A percentile compares a stretch with the other conserved stretches of the same genome.
Evolutionary conservation across 2,113 vertebrate species (phyloP).

Genomic region (Callionymus lyra): DNA sequence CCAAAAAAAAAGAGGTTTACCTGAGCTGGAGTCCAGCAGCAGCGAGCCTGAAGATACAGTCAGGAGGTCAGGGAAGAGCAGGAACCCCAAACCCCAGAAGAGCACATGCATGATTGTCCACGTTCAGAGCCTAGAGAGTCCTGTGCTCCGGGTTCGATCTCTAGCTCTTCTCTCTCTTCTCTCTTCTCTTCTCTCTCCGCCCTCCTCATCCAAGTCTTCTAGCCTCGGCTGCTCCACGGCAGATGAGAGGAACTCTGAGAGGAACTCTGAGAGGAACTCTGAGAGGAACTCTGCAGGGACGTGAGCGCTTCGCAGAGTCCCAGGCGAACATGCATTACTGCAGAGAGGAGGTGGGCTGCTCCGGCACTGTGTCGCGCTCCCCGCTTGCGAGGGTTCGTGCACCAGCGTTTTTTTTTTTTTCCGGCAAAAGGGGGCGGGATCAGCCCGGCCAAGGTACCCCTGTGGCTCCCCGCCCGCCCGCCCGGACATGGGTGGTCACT

Average conservation of each 20-base stretch:
- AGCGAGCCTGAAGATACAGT: constrained; percentile 66
- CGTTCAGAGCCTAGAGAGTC: constrained; percentile 55
- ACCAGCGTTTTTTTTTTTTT: constrained; percentile 19
- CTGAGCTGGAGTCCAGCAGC: constrained; percentile 75
- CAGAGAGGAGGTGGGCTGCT: constrained; percentile 54
- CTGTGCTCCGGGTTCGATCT: constrained; percentile 41
- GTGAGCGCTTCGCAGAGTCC: constrained; percentile 54
- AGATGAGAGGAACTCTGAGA: constrained; percentile 48
- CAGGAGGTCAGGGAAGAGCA: constrained; percentile 75
- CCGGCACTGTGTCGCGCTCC: constrained; percentile 49
- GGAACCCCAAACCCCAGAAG: constrained; percentile 82
- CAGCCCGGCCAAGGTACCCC: constrained; percentile 47
- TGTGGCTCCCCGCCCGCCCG: constrained; percentile 39
- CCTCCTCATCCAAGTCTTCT: constrained; percentile 61
- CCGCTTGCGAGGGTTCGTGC: background rate
- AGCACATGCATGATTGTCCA: constrained; percentile 91
- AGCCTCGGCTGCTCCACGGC: constrained; percentile 48
- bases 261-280: constrained; percentile 33
- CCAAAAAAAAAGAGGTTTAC: constrained; percentile 56
- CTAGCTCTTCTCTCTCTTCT: too few relatives aligned
- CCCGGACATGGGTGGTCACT: too few relatives aligned
- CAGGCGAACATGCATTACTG: constrained; percentile 66
- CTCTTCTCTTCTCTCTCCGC: constrained; percentile 40
- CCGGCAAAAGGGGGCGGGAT: constrained; percentile 55
- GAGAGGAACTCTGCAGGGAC: constrained; percentile 55